These are phyloP conservation scores for Pandion haliaetus DNA, from an alignment of 2,113 vertebrate species.

Conservation along the genomic window DNA sequence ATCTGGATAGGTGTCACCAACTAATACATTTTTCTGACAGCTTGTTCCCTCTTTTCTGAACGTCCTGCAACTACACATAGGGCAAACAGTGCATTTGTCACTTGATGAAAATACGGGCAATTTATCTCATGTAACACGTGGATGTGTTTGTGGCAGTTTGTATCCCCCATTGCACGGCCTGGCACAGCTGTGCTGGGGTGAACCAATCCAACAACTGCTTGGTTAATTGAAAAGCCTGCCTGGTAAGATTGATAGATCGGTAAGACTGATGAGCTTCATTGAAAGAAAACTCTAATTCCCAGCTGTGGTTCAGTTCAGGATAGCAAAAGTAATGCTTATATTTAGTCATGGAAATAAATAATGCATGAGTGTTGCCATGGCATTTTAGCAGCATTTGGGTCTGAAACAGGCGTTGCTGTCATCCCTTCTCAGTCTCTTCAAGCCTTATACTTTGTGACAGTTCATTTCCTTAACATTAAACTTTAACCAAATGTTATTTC, in stretches of 20 bases:
- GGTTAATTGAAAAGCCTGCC: background rate
- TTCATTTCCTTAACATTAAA: constrained; percentile 45
- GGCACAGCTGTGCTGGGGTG: rapidly evolving
- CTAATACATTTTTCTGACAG: background rate
- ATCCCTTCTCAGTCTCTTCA: background rate
- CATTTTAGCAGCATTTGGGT: constrained; percentile 11
- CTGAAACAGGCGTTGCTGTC: background rate
- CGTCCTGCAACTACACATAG: background rate
- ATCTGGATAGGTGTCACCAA: background rate
- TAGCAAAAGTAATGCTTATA: background rate
- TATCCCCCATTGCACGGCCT: background rate
- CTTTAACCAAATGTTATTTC: background rate
- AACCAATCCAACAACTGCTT: background rate
- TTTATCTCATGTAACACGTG: rapidly evolving
- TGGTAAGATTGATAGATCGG: background rate
- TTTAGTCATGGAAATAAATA: background rate
- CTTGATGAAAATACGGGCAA: background rate
- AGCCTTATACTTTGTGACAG: background rate
- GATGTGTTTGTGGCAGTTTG: background rate
- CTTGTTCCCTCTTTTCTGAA: background rate
- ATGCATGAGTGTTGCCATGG: background rate
- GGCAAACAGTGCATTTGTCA: background rate
- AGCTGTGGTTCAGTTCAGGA: background rate
- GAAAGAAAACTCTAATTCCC: background rate
- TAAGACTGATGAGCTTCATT: background rate